Evolutionary conservation across 2,797 vertebrate genomes (phyloP), one percentile per base, ranked within the genome.

Genomic region (Enteromius paludinosus): DNA sequence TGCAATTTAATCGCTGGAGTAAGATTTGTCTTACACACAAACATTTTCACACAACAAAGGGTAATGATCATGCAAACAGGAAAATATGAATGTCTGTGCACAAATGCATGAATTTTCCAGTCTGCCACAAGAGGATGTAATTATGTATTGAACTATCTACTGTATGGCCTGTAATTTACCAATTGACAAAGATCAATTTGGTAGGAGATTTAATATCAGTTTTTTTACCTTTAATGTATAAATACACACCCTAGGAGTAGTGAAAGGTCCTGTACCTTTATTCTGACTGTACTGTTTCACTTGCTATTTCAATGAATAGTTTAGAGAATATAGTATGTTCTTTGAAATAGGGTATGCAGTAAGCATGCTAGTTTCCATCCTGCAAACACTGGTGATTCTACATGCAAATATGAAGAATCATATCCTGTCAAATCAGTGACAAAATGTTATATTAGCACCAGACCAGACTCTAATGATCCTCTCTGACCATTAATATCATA

Each of bases 391-490:
- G 10, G 17, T 20, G 18, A 33, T 52, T 43, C n/a, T 56, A 20
- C 35, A 25, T 38, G 33, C 15, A 41, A 28, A 41, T 15, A 15
- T 43, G 35, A 18, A 18, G 18, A 71, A 30, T 70, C 52, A 71
- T 41, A 59, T 59, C 52, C 33, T 45, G 23, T 69, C 6, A 70
- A 79, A 61, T 61, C 25, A 33, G 52, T 47, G 7, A 20, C 12
- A 71, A 45, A 43, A 33, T 71, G 2, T 43, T 80, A 28, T 80
- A 71, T 79, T 28, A 70, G 28, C 6, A 71, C 2, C 12, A 47
- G 45, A 28, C 75, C 52, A 64, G 54, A 73, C 9, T 47, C 65
- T 30, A 75, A 66, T 47, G 38, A 49, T 77, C 25, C 33, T 38
- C 30, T 9, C n/a, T 52, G 38, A 11, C 78, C 28, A 80, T 70